Percentiles rank a stretch among this genome's conserved stretches.
Evolutionary conservation across 2,888 invertebrate species (phyloP).

Genomic region (Hyalella azteca): DNA sequence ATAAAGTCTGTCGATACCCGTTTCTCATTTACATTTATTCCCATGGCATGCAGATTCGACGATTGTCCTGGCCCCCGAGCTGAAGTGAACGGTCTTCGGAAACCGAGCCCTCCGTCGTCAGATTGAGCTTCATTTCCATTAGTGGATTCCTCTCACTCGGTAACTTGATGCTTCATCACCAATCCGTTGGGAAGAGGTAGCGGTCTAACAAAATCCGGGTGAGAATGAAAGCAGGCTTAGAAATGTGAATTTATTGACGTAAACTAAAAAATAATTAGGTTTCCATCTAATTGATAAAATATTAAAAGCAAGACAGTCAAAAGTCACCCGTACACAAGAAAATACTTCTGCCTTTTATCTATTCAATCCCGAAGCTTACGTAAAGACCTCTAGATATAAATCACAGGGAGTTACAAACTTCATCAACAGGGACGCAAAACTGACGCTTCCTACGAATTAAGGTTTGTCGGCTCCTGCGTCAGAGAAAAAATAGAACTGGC

Average conservation of each 20-base stretch:
- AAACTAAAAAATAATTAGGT: constrained; percentile 31
- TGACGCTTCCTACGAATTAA: background rate
- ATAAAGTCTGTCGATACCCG: no score
- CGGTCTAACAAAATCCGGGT: no score
- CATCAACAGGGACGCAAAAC: background rate
- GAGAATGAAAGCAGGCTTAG: no score
- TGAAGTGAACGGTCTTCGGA: no score
- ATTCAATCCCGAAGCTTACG: constrained; percentile 11
- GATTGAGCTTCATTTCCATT: no score
- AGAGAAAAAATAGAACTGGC: background rate
- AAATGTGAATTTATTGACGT: constrained; percentile 27
- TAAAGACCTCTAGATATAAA: constrained; percentile 7
- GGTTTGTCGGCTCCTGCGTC: background rate
- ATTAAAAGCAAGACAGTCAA: constrained; percentile 31
- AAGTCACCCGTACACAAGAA: background rate
- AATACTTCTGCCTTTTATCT: constrained; percentile 4
- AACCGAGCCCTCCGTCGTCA: no score
- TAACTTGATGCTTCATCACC: no score
- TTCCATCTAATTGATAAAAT: constrained; percentile 20
- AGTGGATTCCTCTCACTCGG: no score
- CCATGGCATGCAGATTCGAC: no score
- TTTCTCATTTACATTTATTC: no score
- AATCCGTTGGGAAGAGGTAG: no score
- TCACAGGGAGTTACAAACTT: constrained; percentile 2
- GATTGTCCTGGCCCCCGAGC: no score